phyloP scores from a whole-genome alignment of 2,797 vertebrate species.

The Ambastaia sidthimunki region DNA sequence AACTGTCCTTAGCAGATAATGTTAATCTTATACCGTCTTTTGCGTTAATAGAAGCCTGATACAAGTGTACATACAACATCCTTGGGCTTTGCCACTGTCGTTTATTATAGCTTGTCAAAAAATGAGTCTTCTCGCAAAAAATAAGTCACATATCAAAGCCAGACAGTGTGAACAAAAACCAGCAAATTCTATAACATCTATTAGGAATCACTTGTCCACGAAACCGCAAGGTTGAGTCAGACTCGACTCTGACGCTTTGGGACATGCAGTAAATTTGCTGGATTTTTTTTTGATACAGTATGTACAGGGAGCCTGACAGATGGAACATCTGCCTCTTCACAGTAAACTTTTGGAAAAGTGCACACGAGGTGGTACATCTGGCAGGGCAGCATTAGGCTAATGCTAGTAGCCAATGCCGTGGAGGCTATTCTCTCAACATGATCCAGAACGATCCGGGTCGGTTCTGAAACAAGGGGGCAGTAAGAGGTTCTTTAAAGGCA shows the following conservation, averaged over 20 bases:
- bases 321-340: slow-evolving; percentile 73
- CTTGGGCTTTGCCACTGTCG: slow-evolving; percentile 71
- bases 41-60: slow-evolving; percentile 65
- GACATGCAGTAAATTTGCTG: slow-evolving; percentile 75
- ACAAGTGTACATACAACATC: slow-evolving; percentile 62
- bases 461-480: slow-evolving; percentile 19
- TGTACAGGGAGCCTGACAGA: slow-evolving; percentile 72
- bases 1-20: slow-evolving; percentile 37
- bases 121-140: slow-evolving; percentile 58
- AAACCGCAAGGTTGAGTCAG: slow-evolving; percentile 33
- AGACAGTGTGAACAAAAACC: slow-evolving; percentile 24
- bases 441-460: not conserved
- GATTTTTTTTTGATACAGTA: slow-evolving; percentile 66
- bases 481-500: not conserved
- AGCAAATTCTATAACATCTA: slow-evolving; percentile 29
- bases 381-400: slow-evolving; percentile 61
- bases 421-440: not conserved
- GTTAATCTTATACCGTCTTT: not conserved
- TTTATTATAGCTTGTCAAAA: slow-evolving; percentile 73
- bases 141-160: slow-evolving; percentile 14
- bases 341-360: slow-evolving; percentile 73
- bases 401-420: not conserved
- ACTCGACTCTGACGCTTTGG: slow-evolving; percentile 56
- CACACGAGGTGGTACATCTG: slow-evolving; percentile 72
- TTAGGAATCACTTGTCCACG: slow-evolving; percentile 18